Base-by-base conservation (phyloP, 1,140 invertebrate genomes). In the Apocrypta bakeri region DNA sequence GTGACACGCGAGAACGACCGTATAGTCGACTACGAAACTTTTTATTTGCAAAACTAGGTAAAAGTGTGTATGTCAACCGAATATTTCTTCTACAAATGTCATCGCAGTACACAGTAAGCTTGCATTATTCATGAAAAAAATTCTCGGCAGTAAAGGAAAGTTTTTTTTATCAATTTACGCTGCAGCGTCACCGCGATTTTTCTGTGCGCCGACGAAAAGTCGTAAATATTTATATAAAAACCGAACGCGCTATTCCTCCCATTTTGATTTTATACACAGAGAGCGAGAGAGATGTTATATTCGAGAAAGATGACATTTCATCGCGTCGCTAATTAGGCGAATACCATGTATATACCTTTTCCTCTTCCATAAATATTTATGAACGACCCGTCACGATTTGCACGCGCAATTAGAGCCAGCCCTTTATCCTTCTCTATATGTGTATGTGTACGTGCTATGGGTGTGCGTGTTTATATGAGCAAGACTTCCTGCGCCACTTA, bases 61-160 rank as follows among this genome's bases (percentile, higher is more conserved):
- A 9, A 56, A 17, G 48, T 56, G 48, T 56, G 48, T n/a, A 33
- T 24, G 63, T 24, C n/a, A 33, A 25, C 25, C 64, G 64, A 68
- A 71, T 56, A 31, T 79, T 79, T 71, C 77, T 79, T 71, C 69
- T 33, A 79, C 25, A 69, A 78, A 79, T 37, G 40, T 61, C 4
- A 31, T 24, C n/a, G 27, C 74, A n/a, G 29, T 1, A 31, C 42
- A 48, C 73, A 2, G 76, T 40, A 1, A 29, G 2, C 48, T 17
- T 81, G 56, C 79, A 74, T 81, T 81, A 81, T 81, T 81, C 72
- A 75, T 75, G 21, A 7, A 56, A 56, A 74, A 73, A 74, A 81
- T 6, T 74, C 25, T 42, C 56, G 56, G 1, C 29, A 24, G 37
- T 9, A 11, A 31, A 40, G 33, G 31, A 73, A 80, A 73, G n/a